These are phyloP conservation scores for Manis crassicaudata DNA, from an alignment of 2,797 vertebrate genomes.

Conservation along the genomic window DNA sequence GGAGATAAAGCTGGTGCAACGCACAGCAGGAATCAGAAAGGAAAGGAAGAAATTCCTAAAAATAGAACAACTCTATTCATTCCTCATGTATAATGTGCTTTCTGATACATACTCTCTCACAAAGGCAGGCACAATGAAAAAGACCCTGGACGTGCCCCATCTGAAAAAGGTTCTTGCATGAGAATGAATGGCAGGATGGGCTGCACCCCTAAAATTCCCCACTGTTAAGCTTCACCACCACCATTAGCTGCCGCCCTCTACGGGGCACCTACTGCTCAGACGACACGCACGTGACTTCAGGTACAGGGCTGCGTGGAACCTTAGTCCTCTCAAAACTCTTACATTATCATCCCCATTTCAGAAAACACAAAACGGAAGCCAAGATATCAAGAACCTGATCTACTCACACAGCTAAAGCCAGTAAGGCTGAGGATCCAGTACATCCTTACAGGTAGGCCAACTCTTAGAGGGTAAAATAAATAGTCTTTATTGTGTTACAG, in stretches of 20 bases:
- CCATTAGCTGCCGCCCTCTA: not conserved
- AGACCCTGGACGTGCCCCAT: not conserved
- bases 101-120: not conserved
- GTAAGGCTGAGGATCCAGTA: not conserved
- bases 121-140: conserved; percentile 31
- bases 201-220: not conserved
- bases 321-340: not conserved
- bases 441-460: not conserved
- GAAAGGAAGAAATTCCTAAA: conserved; percentile 93
- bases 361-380: not conserved
- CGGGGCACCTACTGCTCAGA: not conserved
- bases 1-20: conserved; percentile 93
- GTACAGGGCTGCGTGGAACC: not conserved
- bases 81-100: not conserved
- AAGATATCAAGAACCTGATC: not conserved
- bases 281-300: not conserved
- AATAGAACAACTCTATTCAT: conserved; percentile 58
- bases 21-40: conserved; percentile 88
- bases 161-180: not conserved
- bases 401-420: not conserved
- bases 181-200: not conserved
- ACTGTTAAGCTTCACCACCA: not conserved
- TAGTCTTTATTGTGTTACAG: not conserved
- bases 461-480: not conserved
- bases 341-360: not conserved